Base-by-base conservation (phyloP, 1,140 invertebrate genomes). In the Hermatobates lingyangjiaoensis region DNA sequence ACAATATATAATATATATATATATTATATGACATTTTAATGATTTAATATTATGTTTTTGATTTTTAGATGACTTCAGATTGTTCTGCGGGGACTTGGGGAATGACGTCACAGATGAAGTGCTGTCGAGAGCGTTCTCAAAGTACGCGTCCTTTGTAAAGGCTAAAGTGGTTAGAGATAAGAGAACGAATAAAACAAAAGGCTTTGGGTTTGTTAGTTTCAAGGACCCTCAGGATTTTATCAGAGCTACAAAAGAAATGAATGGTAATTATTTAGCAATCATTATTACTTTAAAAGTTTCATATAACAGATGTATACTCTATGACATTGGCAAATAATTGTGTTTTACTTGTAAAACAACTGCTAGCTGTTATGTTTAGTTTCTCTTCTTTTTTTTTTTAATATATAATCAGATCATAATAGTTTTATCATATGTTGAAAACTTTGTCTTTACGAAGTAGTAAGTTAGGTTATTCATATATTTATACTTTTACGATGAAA, bases 61-160 rank as follows among this genome's bases (percentile, higher is more conserved):
- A 57, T 47, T 62, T 63, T 4, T 51, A 81, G 90, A 95, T 74
- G 95, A 98, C 71, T 98, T 95, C 66, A 72, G 95, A 56, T 84
- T 99, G 65, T 99, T 99, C 67, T 97, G 93, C 66, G 96, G 96
- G 28, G 96, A 99, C 75, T 71, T 99, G 4, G 96, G 96, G 2
- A 98, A 98, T 67, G 95, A 98, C 68, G 94, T 98, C 1, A 98
- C 92, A 0, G 95, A 99, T 63, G 95, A 98, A 66, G 76, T 94
- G 45, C 69, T 99, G 10, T 80, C 83, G 1, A 71, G 93, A 59
- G 93, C 92, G 1, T 99, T 99, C 62, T 85, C 84, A 59, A 92
- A 93, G 64, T 99, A 88, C 71, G 77, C 83, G 0, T 95, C 92
- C 38, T 98, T 98, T 67, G 75, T 86, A 62, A 83, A 81, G 64